Evolutionary conservation across 2,113 vertebrate genomes (phyloP).

Genomic region (Lycaon pictus): DNA sequence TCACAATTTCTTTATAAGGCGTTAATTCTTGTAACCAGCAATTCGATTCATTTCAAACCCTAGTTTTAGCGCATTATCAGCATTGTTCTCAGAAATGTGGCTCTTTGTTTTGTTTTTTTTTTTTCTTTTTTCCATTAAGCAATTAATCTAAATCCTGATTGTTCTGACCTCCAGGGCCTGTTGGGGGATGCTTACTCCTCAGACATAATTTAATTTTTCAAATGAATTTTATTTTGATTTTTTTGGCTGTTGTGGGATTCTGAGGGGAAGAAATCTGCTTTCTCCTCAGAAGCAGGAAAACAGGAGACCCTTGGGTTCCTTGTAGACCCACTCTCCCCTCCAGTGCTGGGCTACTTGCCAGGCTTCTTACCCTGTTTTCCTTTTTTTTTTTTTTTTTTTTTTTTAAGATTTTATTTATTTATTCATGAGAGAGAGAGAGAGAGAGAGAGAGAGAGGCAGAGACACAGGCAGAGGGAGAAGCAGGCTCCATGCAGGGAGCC

Average conservation of each 20-base stretch:
- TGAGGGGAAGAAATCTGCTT: not conserved
- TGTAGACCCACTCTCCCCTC: not conserved
- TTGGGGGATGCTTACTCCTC: constrained; percentile 46
- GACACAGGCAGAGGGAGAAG: too few relatives aligned
- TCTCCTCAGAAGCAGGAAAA: not conserved
- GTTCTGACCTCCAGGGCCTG: constrained; percentile 70
- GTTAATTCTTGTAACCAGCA: constrained; percentile 72
- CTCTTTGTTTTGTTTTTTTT: not conserved
- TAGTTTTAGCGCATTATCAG: constrained; percentile 73
- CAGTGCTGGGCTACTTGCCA: not conserved
- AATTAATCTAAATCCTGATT: constrained; percentile 82
- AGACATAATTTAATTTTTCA: constrained; percentile 78
- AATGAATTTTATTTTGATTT: constrained; percentile 66
- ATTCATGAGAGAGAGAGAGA: too few relatives aligned
- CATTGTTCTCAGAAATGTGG: constrained; percentile 70
- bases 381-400: not conserved
- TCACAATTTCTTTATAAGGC: constrained; percentile 70
- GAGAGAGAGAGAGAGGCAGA: too few relatives aligned
- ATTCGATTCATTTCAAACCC: constrained; percentile 72
- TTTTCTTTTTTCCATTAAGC: constrained; percentile 63
- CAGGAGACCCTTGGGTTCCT: not conserved
- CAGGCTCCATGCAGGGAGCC: too few relatives aligned
- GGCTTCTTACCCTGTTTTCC: too few relatives aligned
- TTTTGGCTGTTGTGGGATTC: constrained; percentile 44
- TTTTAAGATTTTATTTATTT: too few relatives aligned